Evolutionary conservation across 2,888 invertebrate species (phyloP).

Genomic region (Myopa tessellatipennis): DNA sequence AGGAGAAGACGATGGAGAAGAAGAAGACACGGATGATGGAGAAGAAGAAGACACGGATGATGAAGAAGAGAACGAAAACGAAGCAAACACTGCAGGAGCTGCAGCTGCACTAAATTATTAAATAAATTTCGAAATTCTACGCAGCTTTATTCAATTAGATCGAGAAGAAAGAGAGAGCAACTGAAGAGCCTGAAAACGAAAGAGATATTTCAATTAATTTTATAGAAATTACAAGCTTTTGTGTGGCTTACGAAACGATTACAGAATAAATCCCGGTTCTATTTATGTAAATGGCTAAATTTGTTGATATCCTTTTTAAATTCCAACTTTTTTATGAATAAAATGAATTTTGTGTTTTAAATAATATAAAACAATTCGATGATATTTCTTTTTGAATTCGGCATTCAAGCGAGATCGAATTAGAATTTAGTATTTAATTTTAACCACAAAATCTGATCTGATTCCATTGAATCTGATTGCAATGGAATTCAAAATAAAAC

Average conservation of each 20-base stretch:
- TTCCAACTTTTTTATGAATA: too few relatives aligned
- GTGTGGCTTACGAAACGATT: neutral
- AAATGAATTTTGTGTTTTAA: too few relatives aligned
- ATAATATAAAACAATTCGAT: too few relatives aligned
- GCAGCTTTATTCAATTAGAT: constrained; percentile 51
- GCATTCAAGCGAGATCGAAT: too few relatives aligned
- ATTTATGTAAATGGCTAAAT: too few relatives aligned
- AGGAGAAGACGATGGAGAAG: too few relatives aligned
- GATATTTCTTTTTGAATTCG: too few relatives aligned
- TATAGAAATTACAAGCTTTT: constrained; percentile 17
- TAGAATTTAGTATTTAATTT: neutral
- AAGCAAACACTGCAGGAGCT: neutral
- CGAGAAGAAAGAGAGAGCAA: constrained; percentile 34
- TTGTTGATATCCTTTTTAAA: too few relatives aligned
- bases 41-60: too few relatives aligned
- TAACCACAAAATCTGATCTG: constrained; percentile 5
- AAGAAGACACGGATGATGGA: too few relatives aligned
- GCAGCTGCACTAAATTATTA: constrained; percentile 46
- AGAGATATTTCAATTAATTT: constrained; percentile 22
- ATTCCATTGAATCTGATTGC: constrained; percentile 14
- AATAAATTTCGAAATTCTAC: constrained; percentile 46
- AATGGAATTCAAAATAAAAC: constrained; percentile 14
- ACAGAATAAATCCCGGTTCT: neutral
- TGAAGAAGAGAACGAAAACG: neutral
- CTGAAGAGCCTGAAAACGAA: constrained; percentile 12